Percentiles rank a stretch among this genome's conserved stretches.
phyloP scores from a whole-genome alignment of 2,888 invertebrate genomes.

The Melanotus villosus region DNA sequence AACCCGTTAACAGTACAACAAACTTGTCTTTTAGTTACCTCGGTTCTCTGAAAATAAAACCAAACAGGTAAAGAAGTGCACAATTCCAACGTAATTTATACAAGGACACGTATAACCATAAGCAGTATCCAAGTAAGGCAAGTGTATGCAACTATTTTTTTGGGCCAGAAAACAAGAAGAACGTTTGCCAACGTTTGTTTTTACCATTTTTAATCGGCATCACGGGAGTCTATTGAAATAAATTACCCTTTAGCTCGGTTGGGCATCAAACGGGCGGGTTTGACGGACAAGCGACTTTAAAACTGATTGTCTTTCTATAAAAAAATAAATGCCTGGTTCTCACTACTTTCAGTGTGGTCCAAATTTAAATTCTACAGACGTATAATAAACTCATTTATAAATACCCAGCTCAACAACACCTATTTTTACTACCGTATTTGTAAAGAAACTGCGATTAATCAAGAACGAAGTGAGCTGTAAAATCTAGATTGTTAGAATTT shows the following conservation, averaged over 20 bases:
- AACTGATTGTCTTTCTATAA: slow-evolving; percentile 40
- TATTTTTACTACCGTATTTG: no score
- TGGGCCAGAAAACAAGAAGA: no score
- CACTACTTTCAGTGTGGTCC: slow-evolving; percentile 40
- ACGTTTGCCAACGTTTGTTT: slow-evolving; percentile 3
- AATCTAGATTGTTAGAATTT: no score
- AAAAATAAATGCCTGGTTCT: slow-evolving; percentile 30
- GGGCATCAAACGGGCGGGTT: slow-evolving; percentile 22
- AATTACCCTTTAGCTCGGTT: slow-evolving; percentile 29
- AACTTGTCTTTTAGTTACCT: neutral
- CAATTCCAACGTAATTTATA: slow-evolving; percentile 3
- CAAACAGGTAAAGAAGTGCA: neutral
- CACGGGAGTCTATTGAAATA: slow-evolving; percentile 32
- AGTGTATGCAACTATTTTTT: no score
- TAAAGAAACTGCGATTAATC: no score
- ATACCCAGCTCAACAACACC: no score
- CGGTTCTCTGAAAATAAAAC: neutral
- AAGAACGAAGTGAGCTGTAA: no score
- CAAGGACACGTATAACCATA: slow-evolving; percentile 1
- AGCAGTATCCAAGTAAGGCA: slow-evolving; percentile 11
- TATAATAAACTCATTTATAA: no score
- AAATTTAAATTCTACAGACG: slow-evolving; percentile 37
- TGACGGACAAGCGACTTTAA: slow-evolving; percentile 30
- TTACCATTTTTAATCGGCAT: neutral
- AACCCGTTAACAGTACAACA: no score